Conservation (phyloP, 1,140 invertebrate species). For the honey bee (Apis mellifera) region Amel_HAv3.1 CM009942.2:4786001-4786500, state of each 20-base stretch:
- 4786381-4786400: slow-evolving; percentile 22
- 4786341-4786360: slow-evolving; percentile 61
- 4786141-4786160: slow-evolving; percentile 30
- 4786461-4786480: neutral
- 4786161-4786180: slow-evolving; percentile 18
- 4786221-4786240: no score
- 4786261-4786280: neutral
- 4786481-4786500: slow-evolving; percentile 69
- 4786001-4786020: neutral
- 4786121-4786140: slow-evolving; percentile 7
- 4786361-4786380: slow-evolving; percentile 60
- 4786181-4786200: no score
- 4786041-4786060: no score
- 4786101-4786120: neutral
- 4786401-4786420: slow-evolving; percentile 70
- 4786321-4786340: slow-evolving; percentile 60
- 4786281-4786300: slow-evolving; percentile 63
- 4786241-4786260: no score
- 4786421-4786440: slow-evolving; percentile 46
- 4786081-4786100: neutral
- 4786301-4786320: slow-evolving; percentile 59
- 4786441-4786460: slow-evolving; percentile 31
- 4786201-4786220: no score
- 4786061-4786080: no score
- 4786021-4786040: no score